A percentile compares a stretch with the other conserved stretches of the same genome.
Conservation (phyloP, 2,888 invertebrate genomes). For the Chelonus formosanus region DNA sequence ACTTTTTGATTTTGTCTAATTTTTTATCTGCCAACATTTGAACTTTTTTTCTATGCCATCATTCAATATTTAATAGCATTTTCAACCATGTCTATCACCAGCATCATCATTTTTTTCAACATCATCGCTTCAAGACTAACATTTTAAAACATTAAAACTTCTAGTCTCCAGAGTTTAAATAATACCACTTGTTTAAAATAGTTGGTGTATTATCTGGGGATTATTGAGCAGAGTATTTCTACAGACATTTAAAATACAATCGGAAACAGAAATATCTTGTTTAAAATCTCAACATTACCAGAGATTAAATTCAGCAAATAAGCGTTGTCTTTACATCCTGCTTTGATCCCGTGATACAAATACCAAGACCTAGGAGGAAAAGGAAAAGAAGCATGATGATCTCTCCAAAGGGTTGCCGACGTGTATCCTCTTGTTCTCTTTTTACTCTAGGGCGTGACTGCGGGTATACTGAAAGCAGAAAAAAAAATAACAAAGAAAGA, state of each 20-base stretch:
- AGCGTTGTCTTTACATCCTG: slow-evolving; percentile 18
- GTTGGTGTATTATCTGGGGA: too few species aligned
- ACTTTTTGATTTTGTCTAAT: neutral
- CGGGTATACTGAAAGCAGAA: slow-evolving; percentile 9
- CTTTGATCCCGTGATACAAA: slow-evolving; percentile 28
- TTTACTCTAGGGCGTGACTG: slow-evolving; percentile 33
- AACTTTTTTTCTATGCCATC: too few species aligned
- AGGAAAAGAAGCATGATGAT: slow-evolving; percentile 31
- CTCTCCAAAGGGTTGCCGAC: slow-evolving; percentile 35
- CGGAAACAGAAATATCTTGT: neutral
- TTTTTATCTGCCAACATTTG: too few species aligned
- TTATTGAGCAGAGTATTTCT: too few species aligned
- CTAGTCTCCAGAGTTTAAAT: too few species aligned
- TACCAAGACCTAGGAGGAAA: slow-evolving; percentile 9
- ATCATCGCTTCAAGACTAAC: too few species aligned
- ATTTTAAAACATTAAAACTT: too few species aligned
- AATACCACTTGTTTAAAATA: too few species aligned
- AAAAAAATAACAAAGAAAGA: slow-evolving; percentile 17
- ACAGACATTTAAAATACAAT: neutral
- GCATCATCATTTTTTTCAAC: too few species aligned
- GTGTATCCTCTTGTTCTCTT: slow-evolving; percentile 29
- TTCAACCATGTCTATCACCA: too few species aligned
- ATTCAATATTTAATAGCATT: neutral
- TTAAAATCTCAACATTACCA: slow-evolving; percentile 1
- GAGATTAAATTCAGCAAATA: slow-evolving; percentile 28